Evolutionary conservation across 2,888 invertebrate species (phyloP), one percentile per base, ranked within the genome.

Genomic region (Lepidocyrtoides sp.): DNA sequence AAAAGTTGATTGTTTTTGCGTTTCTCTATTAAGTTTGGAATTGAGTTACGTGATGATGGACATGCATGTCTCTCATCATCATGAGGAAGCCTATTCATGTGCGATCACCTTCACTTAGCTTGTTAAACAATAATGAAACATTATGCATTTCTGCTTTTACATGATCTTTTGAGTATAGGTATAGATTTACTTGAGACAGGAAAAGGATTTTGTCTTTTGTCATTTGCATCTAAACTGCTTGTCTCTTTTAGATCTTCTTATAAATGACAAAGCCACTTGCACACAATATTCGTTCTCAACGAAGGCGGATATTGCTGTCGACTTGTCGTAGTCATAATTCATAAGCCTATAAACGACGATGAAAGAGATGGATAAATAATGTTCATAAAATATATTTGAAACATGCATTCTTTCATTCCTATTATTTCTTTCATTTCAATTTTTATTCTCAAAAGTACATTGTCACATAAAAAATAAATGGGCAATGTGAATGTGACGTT

Each of bases 1-100:
- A 26, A 17, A 41, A 69, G 26, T 69, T 69, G 69, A 69, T 41
- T 69, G 66, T 75, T 26, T 75, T 75, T 36, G n/a, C 75, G 14
- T 41, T 75, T 75, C 20, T 44, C 75, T 41, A 44, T 75, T n/a
- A 75, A 48, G 29, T 44, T 17, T 14, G 3, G 29, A 66, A 66
- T 14, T 66, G 29, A 66, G 66, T 32, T 29, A 75, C 75, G 75
- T 75, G 75, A 75, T 75, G 4, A n/a, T n/a, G n/a, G 44, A 32
- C 66, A 32, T 14, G 32, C 32, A 32, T 66, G 32, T 32, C n/a
- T n/a, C n/a, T n/a, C n/a, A n/a, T n/a, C n/a, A 66, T 20, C 5
- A 51, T 51, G n/a, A 20, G 14, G 8, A 26, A 60, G 26, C 60
- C n/a, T n/a, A n/a, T 66, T 66, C 32, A 32, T 66, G 14, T 66